Evolutionary conservation across 2,797 vertebrate species (phyloP), one percentile per base, ranked within the genome.

Genomic region (Eremophila alpestris): DNA sequence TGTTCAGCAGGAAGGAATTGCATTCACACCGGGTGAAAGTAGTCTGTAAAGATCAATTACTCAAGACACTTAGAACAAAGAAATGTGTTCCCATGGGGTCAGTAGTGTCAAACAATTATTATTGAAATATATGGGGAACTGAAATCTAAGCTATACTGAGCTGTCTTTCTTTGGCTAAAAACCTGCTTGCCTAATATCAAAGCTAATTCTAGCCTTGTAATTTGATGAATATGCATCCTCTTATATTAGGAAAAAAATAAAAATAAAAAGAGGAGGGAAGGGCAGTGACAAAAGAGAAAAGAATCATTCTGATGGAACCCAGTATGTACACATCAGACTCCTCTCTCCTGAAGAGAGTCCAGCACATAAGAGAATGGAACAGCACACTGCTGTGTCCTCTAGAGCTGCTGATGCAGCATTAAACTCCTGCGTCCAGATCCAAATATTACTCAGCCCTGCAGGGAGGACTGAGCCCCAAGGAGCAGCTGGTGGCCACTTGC

Each of bases 251-350:
- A 3, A 29, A 34, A 16, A 13, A 5, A 13, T 1, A 9, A 27
- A 8, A n/a, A 15, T 6, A 11, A 3, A 17, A 4, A 27, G 6
- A 7, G 0, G 1, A 4, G 1, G 5, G 10, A 23, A 10, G 2
- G 4, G 2, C 5, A 11, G 7, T n/a, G 20, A 6, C 11, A 67
- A 62, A 75, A 40, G 1, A 40, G 5, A 86, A 85, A 38, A 9
- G 7, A 92, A 45, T 62, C 30, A 49, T 43, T 48, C 13, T 40
- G 9, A 29, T 56, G 20, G 29, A 8, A 7, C 1, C 1, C 15
- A n/a, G 4, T 13, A 27, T 23, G n/a, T n/a, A 34, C 9, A 27
- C 29, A 43, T 26, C 16, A 55, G 16, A 52, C 5, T 67, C 5
- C 11, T 49, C 9, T 20, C 9, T 60, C 8, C 20, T 3, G 0